Evolutionary conservation across 2,113 vertebrate species (phyloP), one percentile per base, ranked within the genome.

Genomic region (Ivindomyrus marchei): DNA sequence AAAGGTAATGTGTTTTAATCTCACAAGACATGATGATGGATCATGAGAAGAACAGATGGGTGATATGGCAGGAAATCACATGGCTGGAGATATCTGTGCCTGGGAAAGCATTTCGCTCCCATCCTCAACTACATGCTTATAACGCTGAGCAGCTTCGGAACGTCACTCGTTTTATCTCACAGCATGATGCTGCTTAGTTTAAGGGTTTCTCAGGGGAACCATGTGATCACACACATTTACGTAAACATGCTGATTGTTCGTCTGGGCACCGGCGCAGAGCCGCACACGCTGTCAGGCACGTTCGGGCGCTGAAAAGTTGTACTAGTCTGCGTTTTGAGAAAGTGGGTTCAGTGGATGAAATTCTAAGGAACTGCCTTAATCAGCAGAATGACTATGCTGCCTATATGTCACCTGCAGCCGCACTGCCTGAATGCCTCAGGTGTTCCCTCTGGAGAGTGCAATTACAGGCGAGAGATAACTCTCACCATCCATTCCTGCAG

Each of bases 381-480:
- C 70, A 85, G 89, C 89, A 85, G 31, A 85, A 85, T 21, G 39
- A 24, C 49, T 89, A 27, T 89, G 70, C 27, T 1, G 11, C 74
- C 77, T 47, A 62, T 47, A 47, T 42, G 39, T 62, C 45, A 85
- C 24, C 7, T 21, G 56, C 74, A 10, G 39, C 36, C 17, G 15
- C 24, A 31, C 2, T 77, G 83, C 19, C 77, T 83, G 77, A 17
- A 0, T 45, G 36, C 47, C 42, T 31, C 89, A 46, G 77, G 52
- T 46, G 89, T 50, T 58, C 89, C 80, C 89, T 74, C 88, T 42
- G 74, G 89, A 45, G 77, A 84, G 47, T 24, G 77, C 36, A 84
- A 84, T 39, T 52, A 84, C 49, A 85, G 45, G 74, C 77, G 10
- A 19, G 19, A 89, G 89, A 58, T 89, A 21, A 80, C 80, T 19